Conservation (phyloP, 2,888 invertebrate species). For the Argyra leucocephala region DNA sequence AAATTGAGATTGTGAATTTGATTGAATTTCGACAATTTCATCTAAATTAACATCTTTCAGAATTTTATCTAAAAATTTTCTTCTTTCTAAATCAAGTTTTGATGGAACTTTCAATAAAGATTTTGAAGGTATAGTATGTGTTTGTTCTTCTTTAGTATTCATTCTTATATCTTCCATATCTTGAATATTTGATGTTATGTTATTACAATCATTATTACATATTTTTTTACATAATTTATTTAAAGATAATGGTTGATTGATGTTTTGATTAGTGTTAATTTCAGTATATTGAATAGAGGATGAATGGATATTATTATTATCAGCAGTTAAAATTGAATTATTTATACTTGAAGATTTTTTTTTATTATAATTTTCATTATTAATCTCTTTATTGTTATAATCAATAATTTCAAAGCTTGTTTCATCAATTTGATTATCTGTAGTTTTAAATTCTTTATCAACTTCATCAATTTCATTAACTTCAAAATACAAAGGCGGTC, state of each 20-base stretch:
- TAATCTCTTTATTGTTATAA: neutral
- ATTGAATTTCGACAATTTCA: neutral
- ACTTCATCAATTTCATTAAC: slow-evolving; percentile 17
- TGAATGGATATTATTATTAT: neutral
- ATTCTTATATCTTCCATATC: slow-evolving; percentile 26
- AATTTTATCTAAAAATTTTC: slow-evolving; percentile 30
- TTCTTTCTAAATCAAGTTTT: slow-evolving; percentile 29
- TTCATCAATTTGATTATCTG: neutral
- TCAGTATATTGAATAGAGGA: too few species aligned
- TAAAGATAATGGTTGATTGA: slow-evolving; percentile 21
- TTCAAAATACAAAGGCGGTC: slow-evolving; percentile 33
- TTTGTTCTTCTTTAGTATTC: slow-evolving; percentile 16
- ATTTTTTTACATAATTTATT: slow-evolving; percentile 36
- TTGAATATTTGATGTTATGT: slow-evolving; percentile 12
- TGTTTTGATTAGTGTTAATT: too few species aligned
- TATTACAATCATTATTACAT: slow-evolving; percentile 34
- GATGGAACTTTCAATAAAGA: slow-evolving; percentile 15
- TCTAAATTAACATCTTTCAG: slow-evolving; percentile 16
- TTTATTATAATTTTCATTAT: slow-evolving; percentile 15
- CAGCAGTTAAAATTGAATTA: neutral
- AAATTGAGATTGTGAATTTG: slow-evolving; percentile 17
- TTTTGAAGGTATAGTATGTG: slow-evolving; percentile 14
- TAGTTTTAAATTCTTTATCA: slow-evolving; percentile 19
- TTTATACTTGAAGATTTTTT: slow-evolving; percentile 19
- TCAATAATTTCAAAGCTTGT: neutral